Conservation (phyloP, 2,888 invertebrate genomes). For the Oscheius sp. region DNA sequence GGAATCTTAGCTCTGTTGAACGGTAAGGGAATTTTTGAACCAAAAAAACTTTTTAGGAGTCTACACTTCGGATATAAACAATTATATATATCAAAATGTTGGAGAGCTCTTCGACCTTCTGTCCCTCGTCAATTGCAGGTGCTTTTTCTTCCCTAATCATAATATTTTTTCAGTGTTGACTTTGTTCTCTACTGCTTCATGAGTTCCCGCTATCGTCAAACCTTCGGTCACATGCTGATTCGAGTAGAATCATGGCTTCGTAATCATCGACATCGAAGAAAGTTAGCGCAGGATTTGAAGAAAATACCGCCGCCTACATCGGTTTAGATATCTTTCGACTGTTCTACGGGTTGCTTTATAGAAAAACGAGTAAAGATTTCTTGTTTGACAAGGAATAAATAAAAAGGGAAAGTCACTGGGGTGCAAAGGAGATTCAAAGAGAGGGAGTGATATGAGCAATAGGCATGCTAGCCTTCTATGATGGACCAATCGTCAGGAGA, state of each 20-base stretch:
- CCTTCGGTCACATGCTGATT: slow-evolving; percentile 58
- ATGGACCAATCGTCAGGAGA: slow-evolving; percentile 26
- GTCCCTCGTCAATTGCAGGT: slow-evolving; percentile 61
- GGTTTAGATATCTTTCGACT: slow-evolving; percentile 11
- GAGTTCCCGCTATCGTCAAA: slow-evolving; percentile 60
- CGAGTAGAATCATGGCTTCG: slow-evolving; percentile 59
- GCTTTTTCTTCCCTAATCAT: background rate
- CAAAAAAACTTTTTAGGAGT: slow-evolving; percentile 35
- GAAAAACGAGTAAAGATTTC: background rate
- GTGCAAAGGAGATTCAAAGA: background rate
- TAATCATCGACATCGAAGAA: slow-evolving; percentile 43
- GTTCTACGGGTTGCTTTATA: background rate
- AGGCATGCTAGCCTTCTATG: slow-evolving; percentile 16
- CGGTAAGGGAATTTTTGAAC: slow-evolving; percentile 32
- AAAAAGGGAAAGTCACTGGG: background rate
- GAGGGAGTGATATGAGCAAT: slow-evolving; percentile 7
- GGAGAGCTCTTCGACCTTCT: slow-evolving; percentile 60
- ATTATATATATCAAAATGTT: slow-evolving; percentile 57
- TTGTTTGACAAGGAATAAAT: slow-evolving; percentile 20
- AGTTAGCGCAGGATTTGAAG: slow-evolving; percentile 40
- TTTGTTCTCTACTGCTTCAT: slow-evolving; percentile 61
- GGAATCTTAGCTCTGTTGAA: slow-evolving; percentile 58
- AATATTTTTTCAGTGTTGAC: slow-evolving; percentile 49
- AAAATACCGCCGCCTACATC: slow-evolving; percentile 33
- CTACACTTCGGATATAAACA: slow-evolving; percentile 55